A percentile compares a stretch with the other conserved stretches of the same genome.
Conservation (phyloP, 2,888 invertebrate species). For the Acrobasis suavella region DNA sequence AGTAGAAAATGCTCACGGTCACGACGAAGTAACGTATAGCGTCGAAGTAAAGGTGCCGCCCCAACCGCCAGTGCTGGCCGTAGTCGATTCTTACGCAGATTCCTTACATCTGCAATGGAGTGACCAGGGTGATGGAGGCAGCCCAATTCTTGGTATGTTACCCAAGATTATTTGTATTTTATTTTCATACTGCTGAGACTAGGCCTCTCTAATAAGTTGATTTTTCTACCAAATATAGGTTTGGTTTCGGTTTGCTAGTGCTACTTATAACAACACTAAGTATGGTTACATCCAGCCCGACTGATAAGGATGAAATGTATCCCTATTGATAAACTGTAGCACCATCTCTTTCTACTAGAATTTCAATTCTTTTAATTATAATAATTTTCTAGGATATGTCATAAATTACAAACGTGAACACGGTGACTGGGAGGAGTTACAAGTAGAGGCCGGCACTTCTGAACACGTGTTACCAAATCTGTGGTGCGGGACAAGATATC, state of each 20-base stretch:
- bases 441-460: slow-evolving; percentile 90
- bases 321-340: no score
- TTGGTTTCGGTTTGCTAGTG: no score
- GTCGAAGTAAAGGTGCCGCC: slow-evolving; percentile 91
- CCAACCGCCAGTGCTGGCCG: slow-evolving; percentile 90
- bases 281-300: no score
- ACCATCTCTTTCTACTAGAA: no score
- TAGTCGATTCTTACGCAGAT: slow-evolving; percentile 91
- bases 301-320: no score
- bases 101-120: slow-evolving; percentile 92
- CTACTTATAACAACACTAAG: no score
- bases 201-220: no score
- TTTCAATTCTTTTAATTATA: no score
- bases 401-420: slow-evolving; percentile 95
- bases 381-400: slow-evolving; percentile 85
- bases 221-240: no score
- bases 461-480: slow-evolving; percentile 90
- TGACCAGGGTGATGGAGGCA: slow-evolving; percentile 91
- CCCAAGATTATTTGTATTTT: no score
- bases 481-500: slow-evolving; percentile 94
- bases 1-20: slow-evolving; percentile 92
- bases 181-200: no score
- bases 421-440: slow-evolving; percentile 95
- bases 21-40: slow-evolving; percentile 91
- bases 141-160: slow-evolving; percentile 85